A percentile compares a stretch with the other conserved stretches of the same genome.
phyloP scores from a whole-genome alignment of 2,113 vertebrate species.

The Limnothrissa miodon region DNA sequence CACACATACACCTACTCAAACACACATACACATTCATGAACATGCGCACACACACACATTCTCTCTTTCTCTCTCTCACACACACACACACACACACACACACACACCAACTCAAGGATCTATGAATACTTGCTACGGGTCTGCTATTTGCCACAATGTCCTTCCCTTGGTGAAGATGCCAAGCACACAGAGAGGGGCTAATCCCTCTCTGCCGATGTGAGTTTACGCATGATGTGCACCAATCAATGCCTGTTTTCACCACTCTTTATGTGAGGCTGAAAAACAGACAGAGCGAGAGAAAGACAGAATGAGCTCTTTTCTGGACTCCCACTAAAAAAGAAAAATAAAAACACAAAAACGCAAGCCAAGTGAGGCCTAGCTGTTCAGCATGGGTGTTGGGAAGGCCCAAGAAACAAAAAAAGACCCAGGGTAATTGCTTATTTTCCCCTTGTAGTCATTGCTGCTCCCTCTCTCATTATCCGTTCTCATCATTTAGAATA shows the following conservation, averaged over 20 bases:
- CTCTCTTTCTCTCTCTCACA: too few species aligned
- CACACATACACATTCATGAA: too few species aligned
- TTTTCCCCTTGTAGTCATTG: not conserved
- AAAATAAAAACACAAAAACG: not conserved
- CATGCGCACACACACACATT: too few species aligned
- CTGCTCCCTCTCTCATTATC: not conserved
- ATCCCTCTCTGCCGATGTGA: conserved; percentile 2
- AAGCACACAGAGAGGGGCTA: conserved; percentile 26
- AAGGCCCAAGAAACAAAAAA: conserved; percentile 10
- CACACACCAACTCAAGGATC: too few species aligned
- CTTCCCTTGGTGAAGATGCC: conserved; percentile 24
- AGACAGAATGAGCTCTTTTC: not conserved
- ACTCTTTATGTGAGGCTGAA: not conserved
- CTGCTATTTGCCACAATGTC: conserved; percentile 25
- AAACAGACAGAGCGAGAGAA: not conserved
- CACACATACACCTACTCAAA: conserved; percentile 6
- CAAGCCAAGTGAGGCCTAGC: conserved; percentile 21
- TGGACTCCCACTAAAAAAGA: not conserved
- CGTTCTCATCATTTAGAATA: not conserved
- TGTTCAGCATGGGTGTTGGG: conserved; percentile 28
- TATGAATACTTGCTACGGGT: conserved; percentile 27
- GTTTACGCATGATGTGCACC: conserved; percentile 27
- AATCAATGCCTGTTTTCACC: conserved; percentile 1
- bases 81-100: too few species aligned
- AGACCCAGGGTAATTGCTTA: not conserved